Percentiles rank a stretch among this genome's conserved stretches.
phyloP scores from a whole-genome alignment of 2,113 vertebrate species.

The Leptodactylus fuscus region DNA sequence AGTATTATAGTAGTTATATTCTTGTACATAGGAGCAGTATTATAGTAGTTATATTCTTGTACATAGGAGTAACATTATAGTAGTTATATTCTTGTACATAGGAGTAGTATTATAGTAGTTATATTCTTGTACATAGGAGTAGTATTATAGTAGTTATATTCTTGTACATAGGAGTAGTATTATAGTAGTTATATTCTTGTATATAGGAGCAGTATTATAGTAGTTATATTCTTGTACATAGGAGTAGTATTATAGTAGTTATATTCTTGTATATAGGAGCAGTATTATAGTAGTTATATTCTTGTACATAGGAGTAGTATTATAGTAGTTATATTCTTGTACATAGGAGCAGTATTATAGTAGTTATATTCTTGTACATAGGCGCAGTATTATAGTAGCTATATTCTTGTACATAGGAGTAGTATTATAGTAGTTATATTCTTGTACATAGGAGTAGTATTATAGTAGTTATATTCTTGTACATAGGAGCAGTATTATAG shows the following conservation, averaged over 20 bases:
- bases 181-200: too few relatives aligned
- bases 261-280: background rate
- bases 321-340: conserved; percentile 15
- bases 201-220: too few relatives aligned
- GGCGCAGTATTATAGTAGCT: conserved; percentile 8
- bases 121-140: too few relatives aligned
- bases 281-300: conserved; percentile 19
- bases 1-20: conserved; percentile 19
- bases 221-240: too few relatives aligned
- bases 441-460: background rate
- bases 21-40: background rate
- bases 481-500: too few relatives aligned
- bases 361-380: background rate
- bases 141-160: too few relatives aligned
- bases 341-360: conserved; percentile 7
- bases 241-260: too few relatives aligned
- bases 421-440: conserved; percentile 16
- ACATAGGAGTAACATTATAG: too few relatives aligned
- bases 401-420: background rate
- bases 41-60: too few relatives aligned
- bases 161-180: too few relatives aligned
- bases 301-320: conserved; percentile 3
- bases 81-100: too few relatives aligned
- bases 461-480: background rate
- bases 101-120: too few relatives aligned